These are phyloP conservation scores for Tethya wilhelma DNA, from an alignment of 37 sponge, comb jelly and placozoan species.

Conservation along the genomic window DNA sequence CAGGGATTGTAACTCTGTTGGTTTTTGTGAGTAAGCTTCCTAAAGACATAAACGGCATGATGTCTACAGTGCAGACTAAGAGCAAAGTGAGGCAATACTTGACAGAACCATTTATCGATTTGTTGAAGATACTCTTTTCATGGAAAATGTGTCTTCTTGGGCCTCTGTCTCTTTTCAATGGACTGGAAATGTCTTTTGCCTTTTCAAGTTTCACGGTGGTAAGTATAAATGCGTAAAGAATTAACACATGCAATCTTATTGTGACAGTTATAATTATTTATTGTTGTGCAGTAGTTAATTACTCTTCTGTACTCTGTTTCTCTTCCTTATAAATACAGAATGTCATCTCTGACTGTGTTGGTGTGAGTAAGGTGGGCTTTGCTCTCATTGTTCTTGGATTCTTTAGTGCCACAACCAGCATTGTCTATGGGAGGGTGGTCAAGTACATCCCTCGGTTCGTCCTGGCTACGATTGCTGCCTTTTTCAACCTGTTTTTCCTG, in stretches of 20 bases:
- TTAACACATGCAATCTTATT: too few relatives aligned
- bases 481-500: slow-evolving; percentile 10
- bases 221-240: too few relatives aligned
- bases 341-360: slow-evolving; percentile 54
- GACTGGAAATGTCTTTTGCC: slow-evolving; percentile 27
- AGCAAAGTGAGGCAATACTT: slow-evolving; percentile 15
- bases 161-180: slow-evolving; percentile 23
- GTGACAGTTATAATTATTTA: too few relatives aligned
- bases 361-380: slow-evolving; percentile 40
- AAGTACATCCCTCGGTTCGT: slow-evolving; percentile 40
- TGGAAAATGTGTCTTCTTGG: slow-evolving; percentile 28
- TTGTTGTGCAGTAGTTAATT: too few relatives aligned
- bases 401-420: slow-evolving; percentile 11
- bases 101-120: slow-evolving; percentile 22
- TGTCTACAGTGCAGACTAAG: not conserved
- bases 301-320: too few relatives aligned
- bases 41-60: not conserved
- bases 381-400: slow-evolving; percentile 26
- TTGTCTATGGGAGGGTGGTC: slow-evolving; percentile 20
- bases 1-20: slow-evolving; percentile 15
- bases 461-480: not conserved
- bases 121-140: slow-evolving; percentile 25
- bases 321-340: not conserved
- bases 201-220: slow-evolving; percentile 49
- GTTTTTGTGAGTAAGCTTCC: slow-evolving; percentile 17